phyloP scores from a whole-genome alignment of 2,113 vertebrate genomes.

The Pogona vitticeps region DNA sequence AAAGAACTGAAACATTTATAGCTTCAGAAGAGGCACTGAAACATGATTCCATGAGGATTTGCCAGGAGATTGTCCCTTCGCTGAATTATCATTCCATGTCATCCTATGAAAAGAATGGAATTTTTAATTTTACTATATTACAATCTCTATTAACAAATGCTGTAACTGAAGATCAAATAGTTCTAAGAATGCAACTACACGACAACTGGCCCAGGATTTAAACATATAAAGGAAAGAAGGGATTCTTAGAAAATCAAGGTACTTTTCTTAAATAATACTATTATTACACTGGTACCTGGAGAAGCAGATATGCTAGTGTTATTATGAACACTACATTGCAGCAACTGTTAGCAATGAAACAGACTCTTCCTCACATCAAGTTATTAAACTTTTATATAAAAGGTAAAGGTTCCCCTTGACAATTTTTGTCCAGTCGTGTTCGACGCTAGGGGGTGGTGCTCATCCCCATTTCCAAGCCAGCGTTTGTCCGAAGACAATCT shows the following conservation, averaged over 20 bases:
- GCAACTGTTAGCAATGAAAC: background rate
- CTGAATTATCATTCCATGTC: constrained; percentile 65
- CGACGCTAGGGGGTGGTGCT: no score
- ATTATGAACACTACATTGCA: background rate
- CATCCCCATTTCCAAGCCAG: no score
- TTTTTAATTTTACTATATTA: constrained; percentile 19
- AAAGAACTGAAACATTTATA: constrained; percentile 80
- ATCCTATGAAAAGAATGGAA: constrained; percentile 63
- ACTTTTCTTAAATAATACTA: background rate
- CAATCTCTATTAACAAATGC: constrained; percentile 8
- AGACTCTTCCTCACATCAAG: background rate
- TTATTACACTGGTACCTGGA: background rate
- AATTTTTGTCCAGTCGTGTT: no score
- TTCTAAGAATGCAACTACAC: background rate
- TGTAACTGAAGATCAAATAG: background rate
- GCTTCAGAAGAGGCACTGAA: constrained; percentile 85
- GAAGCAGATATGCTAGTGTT: background rate
- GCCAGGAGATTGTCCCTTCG: constrained; percentile 82
- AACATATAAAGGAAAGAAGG: background rate
- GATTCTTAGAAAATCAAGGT: background rate
- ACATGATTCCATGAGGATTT: constrained; percentile 77
- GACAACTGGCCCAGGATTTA: background rate
- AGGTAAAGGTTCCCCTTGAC: no score
- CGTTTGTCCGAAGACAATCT: no score
- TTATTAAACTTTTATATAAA: background rate